These are phyloP conservation scores for Nomada ferruginata DNA, from an alignment of 2,888 invertebrate species.

Conservation along the genomic window DNA sequence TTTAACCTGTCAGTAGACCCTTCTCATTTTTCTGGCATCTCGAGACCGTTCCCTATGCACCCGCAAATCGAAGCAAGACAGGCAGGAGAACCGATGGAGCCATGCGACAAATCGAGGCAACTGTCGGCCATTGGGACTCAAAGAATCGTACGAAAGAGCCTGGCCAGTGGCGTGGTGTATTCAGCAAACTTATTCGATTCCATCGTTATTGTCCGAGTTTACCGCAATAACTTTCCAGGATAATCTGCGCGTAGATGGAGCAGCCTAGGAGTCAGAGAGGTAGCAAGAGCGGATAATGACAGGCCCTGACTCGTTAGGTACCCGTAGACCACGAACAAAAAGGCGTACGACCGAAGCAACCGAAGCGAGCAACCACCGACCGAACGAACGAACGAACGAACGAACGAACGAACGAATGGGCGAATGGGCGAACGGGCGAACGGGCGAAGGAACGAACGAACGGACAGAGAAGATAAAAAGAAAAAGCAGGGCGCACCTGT, in stretches of 20 bases:
- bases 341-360: slow-evolving; percentile 67
- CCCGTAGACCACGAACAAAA: slow-evolving; percentile 76
- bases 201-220: slow-evolving; percentile 81
- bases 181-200: slow-evolving; percentile 74
- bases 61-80: background rate
- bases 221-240: slow-evolving; percentile 81
- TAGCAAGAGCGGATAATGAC: slow-evolving; percentile 82
- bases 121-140: background rate
- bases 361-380: slow-evolving; percentile 44
- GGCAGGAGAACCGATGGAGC: background rate
- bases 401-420: slow-evolving; percentile 57
- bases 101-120: slow-evolving; percentile 39
- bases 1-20: background rate
- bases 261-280: slow-evolving; percentile 66
- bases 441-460: slow-evolving; percentile 62
- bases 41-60: background rate
- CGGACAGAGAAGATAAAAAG: slow-evolving; percentile 70
- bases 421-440: slow-evolving; percentile 55
- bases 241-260: slow-evolving; percentile 78
- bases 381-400: slow-evolving; percentile 58
- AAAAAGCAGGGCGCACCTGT: slow-evolving; percentile 82
- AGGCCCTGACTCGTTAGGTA: slow-evolving; percentile 81
- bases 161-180: slow-evolving; percentile 59
- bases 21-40: background rate
- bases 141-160: slow-evolving; percentile 26